Evolutionary conservation across 1,140 invertebrate species (phyloP).

Genomic region (Tribolium madens): DNA sequence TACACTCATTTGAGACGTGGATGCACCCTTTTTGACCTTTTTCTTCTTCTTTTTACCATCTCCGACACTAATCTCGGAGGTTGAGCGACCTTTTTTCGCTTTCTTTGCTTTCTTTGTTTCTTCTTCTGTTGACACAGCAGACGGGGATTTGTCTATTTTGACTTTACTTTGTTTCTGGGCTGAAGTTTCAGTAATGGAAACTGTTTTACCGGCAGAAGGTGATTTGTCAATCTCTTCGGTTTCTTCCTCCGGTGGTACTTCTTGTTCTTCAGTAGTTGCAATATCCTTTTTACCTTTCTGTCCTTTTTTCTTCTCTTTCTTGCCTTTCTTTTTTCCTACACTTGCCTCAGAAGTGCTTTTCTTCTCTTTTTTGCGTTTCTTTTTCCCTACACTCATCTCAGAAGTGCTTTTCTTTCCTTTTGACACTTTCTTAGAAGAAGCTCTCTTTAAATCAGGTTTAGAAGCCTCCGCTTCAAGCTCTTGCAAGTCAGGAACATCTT

Average conservation of each 20-base stretch:
- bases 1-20: not conserved
- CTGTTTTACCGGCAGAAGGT: not conserved
- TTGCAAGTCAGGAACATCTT: not conserved
- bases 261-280: not conserved
- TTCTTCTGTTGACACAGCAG: not conserved
- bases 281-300: constrained; percentile 1
- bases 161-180: constrained; percentile 1
- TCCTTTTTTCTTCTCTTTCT: constrained; percentile 3
- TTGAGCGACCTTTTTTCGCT: not conserved
- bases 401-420: not conserved
- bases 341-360: not conserved
- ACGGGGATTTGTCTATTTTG: too few relatives aligned
- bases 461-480: not conserved
- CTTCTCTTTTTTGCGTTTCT: constrained; percentile 45
- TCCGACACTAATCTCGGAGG: not conserved
- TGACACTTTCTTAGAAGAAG: not conserved
- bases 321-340: constrained; percentile 34
- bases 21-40: constrained; percentile 15
- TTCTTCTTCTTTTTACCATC: constrained; percentile 40
- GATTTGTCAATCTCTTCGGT: not conserved
- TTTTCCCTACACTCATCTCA: constrained; percentile 43
- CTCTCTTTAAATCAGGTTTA: not conserved
- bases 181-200: not conserved
- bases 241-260: not conserved
- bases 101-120: constrained; percentile 28